Evolutionary conservation across 2,113 vertebrate species (phyloP), one percentile per base, ranked within the genome.

Genomic region (Mormyrus lacerda): DNA sequence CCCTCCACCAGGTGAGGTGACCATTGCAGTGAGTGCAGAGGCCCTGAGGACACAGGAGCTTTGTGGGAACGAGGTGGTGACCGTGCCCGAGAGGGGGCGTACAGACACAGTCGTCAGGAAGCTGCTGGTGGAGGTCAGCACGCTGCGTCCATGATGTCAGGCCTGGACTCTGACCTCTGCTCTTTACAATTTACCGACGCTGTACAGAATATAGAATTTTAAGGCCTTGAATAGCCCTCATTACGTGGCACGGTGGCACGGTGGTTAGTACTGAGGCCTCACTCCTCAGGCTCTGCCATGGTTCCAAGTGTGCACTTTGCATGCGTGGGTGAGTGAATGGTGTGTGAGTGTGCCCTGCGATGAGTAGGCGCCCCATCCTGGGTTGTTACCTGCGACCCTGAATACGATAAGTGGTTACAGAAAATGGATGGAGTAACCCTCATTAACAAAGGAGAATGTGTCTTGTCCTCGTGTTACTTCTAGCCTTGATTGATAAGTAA

Each of bases 121-220:
- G 5, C 92, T 97, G 47, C 91, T 95, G 90, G 96, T 97, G 87
- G 93, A 97, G 96, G 96, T 97, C 89, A 94, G 96, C 53, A 39
- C n/a, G 35, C 76, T 19, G 7, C 76, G 44, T 4, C 55, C 21
- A n/a, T 58, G 55, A n/a, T 45, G 35, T 82, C 35, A 82, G 76
- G 27, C 27, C 65, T 31, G 65, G 27, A 73, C 27, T 35, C n/a
- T 73, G n/a, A 11, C 27, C 24, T 15, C 65, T 35, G 65, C 11
- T 31, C 65, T 73, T 13, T 27, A 73, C n/a, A 3, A 35, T 35
- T 73, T 73, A 13, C n/a, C 0, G 3, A 15, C n/a, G n/a, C n/a
- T 73, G 27, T 55, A 55, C 19, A 55, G 19, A 55, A 55, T n/a
- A 3, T n/a, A 61, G 55, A 61, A 24, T n/a, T 61, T 61, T 8